A percentile compares a stretch with the other conserved stretches of the same genome.
These are phyloP conservation scores for Telenomus remus DNA, from an alignment of 1,140 invertebrate genomes.

Conservation along the genomic window DNA sequence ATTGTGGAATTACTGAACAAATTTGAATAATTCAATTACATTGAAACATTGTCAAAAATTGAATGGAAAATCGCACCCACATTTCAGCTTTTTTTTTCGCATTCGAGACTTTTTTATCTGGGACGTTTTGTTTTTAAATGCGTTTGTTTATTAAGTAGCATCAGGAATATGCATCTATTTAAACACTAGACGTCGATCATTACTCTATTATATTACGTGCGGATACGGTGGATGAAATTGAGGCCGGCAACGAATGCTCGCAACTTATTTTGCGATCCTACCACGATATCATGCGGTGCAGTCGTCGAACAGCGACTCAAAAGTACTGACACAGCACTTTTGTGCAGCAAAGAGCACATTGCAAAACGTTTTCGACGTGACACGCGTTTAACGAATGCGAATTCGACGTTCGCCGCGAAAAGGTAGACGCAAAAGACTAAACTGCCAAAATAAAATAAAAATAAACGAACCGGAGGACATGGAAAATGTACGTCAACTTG, in stretches of 20 bases:
- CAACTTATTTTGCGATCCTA: slow-evolving; percentile 54
- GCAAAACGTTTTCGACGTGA: slow-evolving; percentile 50
- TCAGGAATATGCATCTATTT: slow-evolving; percentile 31
- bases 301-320: slow-evolving; percentile 43
- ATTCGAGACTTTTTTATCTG: not conserved
- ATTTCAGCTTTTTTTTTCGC: too few species aligned
- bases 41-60: too few species aligned
- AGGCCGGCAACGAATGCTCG: slow-evolving; percentile 42
- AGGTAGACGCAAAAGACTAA: slow-evolving; percentile 22
- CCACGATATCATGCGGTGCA: slow-evolving; percentile 43
- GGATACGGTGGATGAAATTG: slow-evolving; percentile 47
- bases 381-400: slow-evolving; percentile 59
- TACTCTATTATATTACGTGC: slow-evolving; percentile 44
- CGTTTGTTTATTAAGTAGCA: slow-evolving; percentile 9
- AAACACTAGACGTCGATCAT: slow-evolving; percentile 40
- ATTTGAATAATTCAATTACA: too few species aligned
- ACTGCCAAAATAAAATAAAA: slow-evolving; percentile 40
- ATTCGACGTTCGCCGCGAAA: slow-evolving; percentile 33
- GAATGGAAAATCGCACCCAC: too few species aligned
- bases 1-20: too few species aligned
- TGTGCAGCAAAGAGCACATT: slow-evolving; percentile 49
- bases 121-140: not conserved
- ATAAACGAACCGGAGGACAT: slow-evolving; percentile 10
- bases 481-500: slow-evolving; percentile 13
- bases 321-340: slow-evolving; percentile 51